Base-by-base conservation (phyloP, 2,797 vertebrate species). In the Cichlasoma orientale region DNA sequence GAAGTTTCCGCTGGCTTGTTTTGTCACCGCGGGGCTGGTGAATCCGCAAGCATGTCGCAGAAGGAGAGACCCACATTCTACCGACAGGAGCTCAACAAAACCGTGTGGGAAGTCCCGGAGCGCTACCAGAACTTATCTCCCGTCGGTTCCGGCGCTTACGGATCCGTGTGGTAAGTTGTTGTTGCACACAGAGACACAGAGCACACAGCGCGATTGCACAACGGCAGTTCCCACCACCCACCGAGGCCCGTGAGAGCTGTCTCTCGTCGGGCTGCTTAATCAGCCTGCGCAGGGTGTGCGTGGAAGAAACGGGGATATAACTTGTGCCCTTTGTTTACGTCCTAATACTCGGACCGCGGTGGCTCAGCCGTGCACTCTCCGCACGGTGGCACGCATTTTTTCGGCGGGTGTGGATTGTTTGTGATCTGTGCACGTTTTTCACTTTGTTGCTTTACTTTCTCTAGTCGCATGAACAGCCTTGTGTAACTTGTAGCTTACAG, bases 131-230 rank as follows among this genome's bases (percentile, higher is more conserved):
- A 92, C 84, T 94, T 99, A 19, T 96, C 96, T 23, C 98, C 98
- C 0, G 97, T 99, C 59, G 98, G 98, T 89, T 98, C 98, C 54
- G 98, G 98, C 10, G 98, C 98, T 29, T 98, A 98, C 86, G 98
- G 98, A 90, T 97, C 98, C 1, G 98, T 99, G 13, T 99, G 98
- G 98, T 99, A 94, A 95, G 96, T 93, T 85, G 59, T 71, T 56
- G 82, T 74, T 84, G 86, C 84, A 84, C 73, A 54, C 11, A 38
- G 36, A 38, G 3, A 38, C 41, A 16, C 13, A 74, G 16, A 78
- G 41, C 68, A 72, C 59, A 66, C 55, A 25, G 74, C 61, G 2
- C 55, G 77, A 41, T 92, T 91, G 91, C 91, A 90, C 89, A 90
- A 90, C 89, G 66, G 36, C 59, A 78, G 50, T 85, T 77, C 66